Base-by-base conservation (phyloP, 2,113 vertebrate species). In the Erinaceus europaeus region DNA sequence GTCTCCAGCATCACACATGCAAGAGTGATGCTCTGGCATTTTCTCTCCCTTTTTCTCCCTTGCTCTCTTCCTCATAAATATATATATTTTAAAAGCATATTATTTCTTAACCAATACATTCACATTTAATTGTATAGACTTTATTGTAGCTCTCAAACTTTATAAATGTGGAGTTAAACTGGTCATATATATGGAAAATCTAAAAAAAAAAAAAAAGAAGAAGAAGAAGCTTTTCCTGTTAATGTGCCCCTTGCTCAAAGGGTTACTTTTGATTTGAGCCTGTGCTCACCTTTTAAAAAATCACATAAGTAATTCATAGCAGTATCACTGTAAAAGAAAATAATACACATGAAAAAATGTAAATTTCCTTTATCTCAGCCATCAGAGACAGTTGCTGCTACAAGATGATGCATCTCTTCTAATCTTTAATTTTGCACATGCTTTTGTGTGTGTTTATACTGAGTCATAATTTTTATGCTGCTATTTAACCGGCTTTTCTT, bases 91-190 rank as follows among this genome's bases (percentile, higher is more conserved):
- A n/a, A n/a, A n/a, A n/a, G n/a, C n/a, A n/a, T n/a, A n/a, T n/a
- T n/a, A n/a, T n/a, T n/a, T n/a, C n/a, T n/a, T n/a, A n/a, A n/a
- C n/a, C n/a, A n/a, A n/a, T n/a, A n/a, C n/a, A n/a, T n/a, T n/a
- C n/a, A n/a, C n/a, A n/a, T 57, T 57, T 57, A 74, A 74, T 38
- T 57, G 17, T 61, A n/a, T 13, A 59, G 71, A 32, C 8, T 86
- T 20, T 69, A 27, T 11, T 27, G 12, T 57, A 29, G 5, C 18
- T 90, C 57, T 84, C 85, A 77, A 74, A 44, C 8, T 90, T 82
- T 89, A 7, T 82, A 90, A 87, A 84, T 62, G 13, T 91, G 83
- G 38, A 86, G 18, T 18, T 69, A 36, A 83, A 71, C 27, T 55
- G n/a, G n/a, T n/a, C n/a, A n/a, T n/a, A n/a, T n/a, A n/a, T n/a